Conservation (phyloP, 2,888 invertebrate species). For the Cryptocephalus moraei region DNA sequence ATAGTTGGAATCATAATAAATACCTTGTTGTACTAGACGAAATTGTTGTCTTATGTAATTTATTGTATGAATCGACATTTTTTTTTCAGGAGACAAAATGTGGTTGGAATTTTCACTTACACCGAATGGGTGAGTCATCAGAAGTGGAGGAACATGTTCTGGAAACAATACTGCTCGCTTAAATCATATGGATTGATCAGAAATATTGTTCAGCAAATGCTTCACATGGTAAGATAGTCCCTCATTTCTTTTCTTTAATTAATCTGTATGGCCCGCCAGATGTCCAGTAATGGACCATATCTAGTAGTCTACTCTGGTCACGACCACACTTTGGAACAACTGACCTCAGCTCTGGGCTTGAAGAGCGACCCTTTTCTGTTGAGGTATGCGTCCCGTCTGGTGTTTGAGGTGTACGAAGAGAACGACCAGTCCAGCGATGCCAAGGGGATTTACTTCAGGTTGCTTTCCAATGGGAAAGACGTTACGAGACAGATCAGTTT, state of each 20-base stretch:
- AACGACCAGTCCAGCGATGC: constrained; percentile 36
- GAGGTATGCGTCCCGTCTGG: constrained; percentile 71
- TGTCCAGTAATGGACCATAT: constrained; percentile 33
- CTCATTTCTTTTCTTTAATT: background rate
- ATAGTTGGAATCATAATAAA: too few relatives aligned
- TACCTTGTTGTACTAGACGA: too few relatives aligned
- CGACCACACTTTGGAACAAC: constrained; percentile 79
- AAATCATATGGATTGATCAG: constrained; percentile 75
- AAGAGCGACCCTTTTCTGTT: constrained; percentile 55
- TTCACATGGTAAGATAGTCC: constrained; percentile 52
- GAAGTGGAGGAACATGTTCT: constrained; percentile 47
- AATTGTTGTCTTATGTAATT: too few relatives aligned
- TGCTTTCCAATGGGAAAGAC: constrained; percentile 79
- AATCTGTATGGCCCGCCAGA: constrained; percentile 14
- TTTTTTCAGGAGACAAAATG: constrained; percentile 46
- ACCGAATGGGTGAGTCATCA: constrained; percentile 68
- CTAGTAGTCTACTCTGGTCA: constrained; percentile 63
- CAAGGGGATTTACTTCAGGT: constrained; percentile 68
- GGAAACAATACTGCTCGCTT: constrained; percentile 57
- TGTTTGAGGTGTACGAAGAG: constrained; percentile 79
- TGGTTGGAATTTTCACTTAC: constrained; percentile 70
- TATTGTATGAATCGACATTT: too few relatives aligned
- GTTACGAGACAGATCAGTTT: constrained; percentile 73
- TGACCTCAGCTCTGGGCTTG: constrained; percentile 71
- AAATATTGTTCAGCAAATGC: constrained; percentile 71